Base-by-base conservation (phyloP, 2,797 vertebrate species). In the Pseudomugil gertrudae region DNA sequence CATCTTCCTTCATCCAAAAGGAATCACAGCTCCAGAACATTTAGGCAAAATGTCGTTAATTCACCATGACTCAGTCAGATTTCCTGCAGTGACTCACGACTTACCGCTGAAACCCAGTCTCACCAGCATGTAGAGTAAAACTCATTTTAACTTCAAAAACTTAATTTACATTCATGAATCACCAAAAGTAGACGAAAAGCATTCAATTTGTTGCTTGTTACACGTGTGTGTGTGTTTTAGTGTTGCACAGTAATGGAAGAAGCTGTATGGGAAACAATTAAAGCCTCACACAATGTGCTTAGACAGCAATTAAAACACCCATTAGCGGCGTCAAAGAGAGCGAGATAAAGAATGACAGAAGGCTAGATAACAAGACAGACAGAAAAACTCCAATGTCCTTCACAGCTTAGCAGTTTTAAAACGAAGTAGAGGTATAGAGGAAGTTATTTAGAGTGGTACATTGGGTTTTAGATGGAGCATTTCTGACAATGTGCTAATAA, bases 221-320 rank as follows among this genome's bases (percentile, higher is more conserved):
- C 55, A 59, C n/a, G 19, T 38, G 54, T 61, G 50, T 55, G 63
- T 66, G 63, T 67, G 40, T 53, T 53, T 58, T 67, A 61, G 64
- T 70, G 57, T 52, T 65, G 66, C 59, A 69, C 57, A 56, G 68
- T 78, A 84, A 81, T 56, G 52, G 3, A 82, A 82, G 83, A 38
- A 63, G 73, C 83, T 87, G 75, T 82, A 84, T 52, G 79, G 82
- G 88, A 81, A 74, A 84, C 81, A 81, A 92, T 93, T 92, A 91
- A 69, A 79, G 78, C 77, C 78, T 83, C 63, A 66, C 77, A 85
- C 85, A 78, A 82, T 80, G 83, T 84, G 76, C 76, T 86, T 80
- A 74, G 83, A 91, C 78, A 68, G 86, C 87, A 89, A 92, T 91
- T 92, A 93, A 89, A 88, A 80, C 72, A 78, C 57, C 68, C 70